Percentiles rank a stretch among this genome's conserved stretches.
phyloP scores from a whole-genome alignment of 1,140 invertebrate genomes.

The Bombus pyrosoma region DNA sequence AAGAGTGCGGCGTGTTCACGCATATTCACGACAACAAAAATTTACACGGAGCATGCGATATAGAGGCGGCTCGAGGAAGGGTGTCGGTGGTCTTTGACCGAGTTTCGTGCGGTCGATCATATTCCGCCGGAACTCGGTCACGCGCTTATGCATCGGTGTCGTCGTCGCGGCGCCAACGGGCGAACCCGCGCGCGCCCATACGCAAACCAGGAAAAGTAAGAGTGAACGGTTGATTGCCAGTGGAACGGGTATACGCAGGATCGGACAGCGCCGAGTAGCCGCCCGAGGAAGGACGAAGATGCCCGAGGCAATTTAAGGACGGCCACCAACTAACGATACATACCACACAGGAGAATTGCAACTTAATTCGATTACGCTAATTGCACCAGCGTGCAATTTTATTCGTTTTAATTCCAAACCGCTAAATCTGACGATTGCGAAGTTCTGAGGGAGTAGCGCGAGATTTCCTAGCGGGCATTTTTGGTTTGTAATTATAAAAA shows the following conservation, averaged over 20 bases:
- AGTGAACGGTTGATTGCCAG: conserved; percentile 59
- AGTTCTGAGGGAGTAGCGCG: too few relatives aligned
- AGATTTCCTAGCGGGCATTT: too few relatives aligned
- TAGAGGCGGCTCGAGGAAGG: conserved; percentile 50
- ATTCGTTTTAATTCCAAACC: neutral
- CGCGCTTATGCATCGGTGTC: conserved; percentile 66
- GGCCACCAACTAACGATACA: neutral
- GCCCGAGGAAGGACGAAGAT: conserved; percentile 15
- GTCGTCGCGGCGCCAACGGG: conserved; percentile 53
- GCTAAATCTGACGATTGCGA: neutral
- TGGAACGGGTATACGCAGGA: conserved; percentile 31
- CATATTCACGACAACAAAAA: conserved; percentile 50
- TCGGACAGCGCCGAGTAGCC: conserved; percentile 1
- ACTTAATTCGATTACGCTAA: conserved; percentile 27
- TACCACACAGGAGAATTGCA: neutral
- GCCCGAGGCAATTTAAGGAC: conserved; percentile 25
- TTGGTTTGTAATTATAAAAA: too few relatives aligned
- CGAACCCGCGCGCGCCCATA: conserved; percentile 38
- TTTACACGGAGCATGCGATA: conserved; percentile 51
- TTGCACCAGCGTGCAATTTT: neutral
- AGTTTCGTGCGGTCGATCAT: conserved; percentile 71
- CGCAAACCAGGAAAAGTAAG: conserved; percentile 57
- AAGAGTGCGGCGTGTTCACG: conserved; percentile 39
- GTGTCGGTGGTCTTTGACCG: conserved; percentile 71
- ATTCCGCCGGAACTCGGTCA: conserved; percentile 69